Base-by-base conservation (phyloP, 1,140 invertebrate species). In the Musca domestica region DNA sequence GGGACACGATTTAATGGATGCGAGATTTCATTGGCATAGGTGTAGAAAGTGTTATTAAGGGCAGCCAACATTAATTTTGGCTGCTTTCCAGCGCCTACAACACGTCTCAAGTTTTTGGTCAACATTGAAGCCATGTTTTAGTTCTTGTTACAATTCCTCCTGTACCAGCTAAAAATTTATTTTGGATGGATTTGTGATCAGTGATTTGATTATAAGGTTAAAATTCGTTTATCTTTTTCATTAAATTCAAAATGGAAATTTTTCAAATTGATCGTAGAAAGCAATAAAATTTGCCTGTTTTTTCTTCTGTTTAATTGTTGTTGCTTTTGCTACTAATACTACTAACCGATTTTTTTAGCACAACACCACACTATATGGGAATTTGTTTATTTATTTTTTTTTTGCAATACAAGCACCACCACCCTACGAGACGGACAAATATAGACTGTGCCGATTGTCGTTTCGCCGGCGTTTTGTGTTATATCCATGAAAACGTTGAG, bases 1-100 rank as follows among this genome's bases (percentile, higher is more conserved):
- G 85, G 85, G 66, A 83, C 82, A 15, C 84, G 75, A 34, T 82
- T 76, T 67, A 86, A 75, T 58, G 85, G 85, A 76, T 87, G 86
- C 10, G 85, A 83, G 67, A 86, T 72, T 67, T 85, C 84, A 68
- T 83, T 82, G 17, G 84, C 82, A 64, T 86, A 85, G 19, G 85
- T 86, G 10, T 41, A 41, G 71, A 84, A 87, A 73, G 83, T 87
- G 70, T 75, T 85, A 69, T 81, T 78, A 10, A 67, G 34, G 27
- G 12, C 30, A 34, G 41, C 27, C n/a, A 51, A 48, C 63, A 67
- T 41, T 30, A 27, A 17, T 22, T 47, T 19, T 19, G 65, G 34
- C 12, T 66, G 46, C 47, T 30, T 64, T 47, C 54, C 65, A 15
- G 48, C 41, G 52, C 19, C 25, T 5, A 69, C 19, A 61, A 34